Base-by-base conservation (phyloP, 2,888 invertebrate genomes). In the Hydraecia micacea region DNA sequence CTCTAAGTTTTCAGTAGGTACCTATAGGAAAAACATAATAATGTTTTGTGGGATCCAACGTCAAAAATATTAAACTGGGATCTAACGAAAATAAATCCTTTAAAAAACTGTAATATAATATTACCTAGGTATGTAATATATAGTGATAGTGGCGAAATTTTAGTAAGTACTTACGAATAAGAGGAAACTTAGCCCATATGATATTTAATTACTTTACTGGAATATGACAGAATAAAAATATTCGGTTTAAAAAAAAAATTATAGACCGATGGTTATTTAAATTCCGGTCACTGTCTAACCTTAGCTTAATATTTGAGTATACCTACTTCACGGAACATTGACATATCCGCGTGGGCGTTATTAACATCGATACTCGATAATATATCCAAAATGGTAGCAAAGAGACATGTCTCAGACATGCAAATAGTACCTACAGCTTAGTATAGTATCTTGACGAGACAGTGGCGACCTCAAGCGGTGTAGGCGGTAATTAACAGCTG, bases 401-500 rank as follows among this genome's bases (percentile, higher is more conserved):
- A 84, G 84, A 86, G 86, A 90, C 85, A 83, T 89, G 87, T 88
- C 81, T 82, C 79, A 87, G 90, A 73, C 81, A 88, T 83, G 82
- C 91, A 91, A 93, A 91, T 90, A 87, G 7, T 55, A 67, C n/a
- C n/a, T n/a, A n/a, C n/a, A 32, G 75, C 69, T 83, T 79, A 81
- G 66, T 79, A 73, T 84, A n/a, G n/a, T n/a, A 80, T 82, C 86
- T 82, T 88, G 90, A 91, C 90, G 81, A 87, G 91, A 91, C 88
- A 90, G 85, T 81, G 79, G 89, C 91, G 92, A 92, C 92, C 92
- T 88, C 89, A 88, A 86, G 79, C 81, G 79, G 85, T 81, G 95
- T 94, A 90, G 95, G 95, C 88, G 93, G 91, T 92, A 93, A 95
- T 94, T 94, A 93, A 95, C 95, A 94, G 86, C 87, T 91, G 90